Conservation (phyloP, 1,140 invertebrate genomes). For the Diuraphis noxia region DNA sequence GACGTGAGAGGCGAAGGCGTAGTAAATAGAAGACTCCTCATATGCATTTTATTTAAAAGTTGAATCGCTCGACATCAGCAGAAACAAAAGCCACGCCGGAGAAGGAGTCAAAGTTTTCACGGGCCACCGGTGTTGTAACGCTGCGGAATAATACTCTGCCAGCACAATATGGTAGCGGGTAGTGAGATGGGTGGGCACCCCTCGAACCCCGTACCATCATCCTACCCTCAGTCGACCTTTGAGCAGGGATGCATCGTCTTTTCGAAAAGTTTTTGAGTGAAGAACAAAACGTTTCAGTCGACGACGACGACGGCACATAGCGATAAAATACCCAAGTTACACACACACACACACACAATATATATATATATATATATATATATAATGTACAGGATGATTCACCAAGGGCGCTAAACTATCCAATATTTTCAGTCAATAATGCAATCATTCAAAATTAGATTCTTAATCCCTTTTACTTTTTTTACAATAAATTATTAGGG, state of each 20-base stretch:
- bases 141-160: not conserved
- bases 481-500: not conserved
- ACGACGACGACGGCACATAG: not conserved
- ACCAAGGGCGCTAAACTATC: too few relatives aligned
- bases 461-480: not conserved
- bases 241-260: not conserved
- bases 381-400: not conserved
- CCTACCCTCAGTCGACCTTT: not conserved
- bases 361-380: too few relatives aligned
- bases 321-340: not conserved
- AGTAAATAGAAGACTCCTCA: not conserved
- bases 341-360: too few relatives aligned
- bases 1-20: not conserved
- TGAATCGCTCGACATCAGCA: not conserved
- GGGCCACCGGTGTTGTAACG: conserved; percentile 1
- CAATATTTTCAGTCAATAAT: too few relatives aligned
- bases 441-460: not conserved
- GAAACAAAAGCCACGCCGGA: conserved; percentile 19
- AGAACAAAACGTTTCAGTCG: not conserved
- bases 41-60: not conserved
- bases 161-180: not conserved
- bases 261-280: not conserved
- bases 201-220: not conserved
- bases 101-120: conserved; percentile 24
- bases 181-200: too few relatives aligned